A percentile compares a stretch with the other conserved stretches of the same genome.
Evolutionary conservation across 1,140 invertebrate genomes (phyloP).

Genomic region (Macrobrachium rosenbergii): DNA sequence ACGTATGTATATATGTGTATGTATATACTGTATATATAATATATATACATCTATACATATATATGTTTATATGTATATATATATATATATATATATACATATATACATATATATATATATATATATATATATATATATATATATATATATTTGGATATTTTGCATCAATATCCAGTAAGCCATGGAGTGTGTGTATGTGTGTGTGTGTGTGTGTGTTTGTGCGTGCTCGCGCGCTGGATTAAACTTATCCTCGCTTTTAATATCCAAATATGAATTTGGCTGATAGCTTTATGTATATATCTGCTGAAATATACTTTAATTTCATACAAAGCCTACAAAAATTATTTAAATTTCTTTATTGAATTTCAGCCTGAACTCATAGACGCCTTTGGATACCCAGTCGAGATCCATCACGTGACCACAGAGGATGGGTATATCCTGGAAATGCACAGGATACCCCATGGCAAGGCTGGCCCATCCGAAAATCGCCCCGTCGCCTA

Average conservation of each 20-base stretch:
- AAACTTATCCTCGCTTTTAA: too few relatives aligned
- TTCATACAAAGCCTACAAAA: too few relatives aligned
- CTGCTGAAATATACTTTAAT: too few relatives aligned
- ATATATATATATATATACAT: not conserved
- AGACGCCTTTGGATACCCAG: constrained; percentile 45
- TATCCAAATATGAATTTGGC: not conserved
- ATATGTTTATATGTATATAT: too few relatives aligned
- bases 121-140: constrained; percentile 45
- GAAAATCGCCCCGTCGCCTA: constrained; percentile 72
- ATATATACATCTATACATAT: too few relatives aligned
- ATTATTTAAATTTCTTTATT: too few relatives aligned
- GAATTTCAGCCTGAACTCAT: constrained; percentile 47
- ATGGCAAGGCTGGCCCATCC: not conserved
- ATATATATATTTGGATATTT: not conserved
- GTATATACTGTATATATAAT: too few relatives aligned
- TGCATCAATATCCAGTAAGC: not conserved
- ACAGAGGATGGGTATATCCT: constrained; percentile 45
- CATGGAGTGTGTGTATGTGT: not conserved
- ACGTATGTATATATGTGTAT: too few relatives aligned
- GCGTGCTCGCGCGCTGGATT: too few relatives aligned
- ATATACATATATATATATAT: constrained; percentile 43
- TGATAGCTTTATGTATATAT: constrained; percentile 25
- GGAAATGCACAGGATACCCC: constrained; percentile 48
- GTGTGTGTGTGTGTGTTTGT: constrained; percentile 21
- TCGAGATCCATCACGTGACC: constrained; percentile 50